Base-by-base conservation (phyloP, 2,113 vertebrate genomes). In the Rhinolophus ferrumequinum region DNA sequence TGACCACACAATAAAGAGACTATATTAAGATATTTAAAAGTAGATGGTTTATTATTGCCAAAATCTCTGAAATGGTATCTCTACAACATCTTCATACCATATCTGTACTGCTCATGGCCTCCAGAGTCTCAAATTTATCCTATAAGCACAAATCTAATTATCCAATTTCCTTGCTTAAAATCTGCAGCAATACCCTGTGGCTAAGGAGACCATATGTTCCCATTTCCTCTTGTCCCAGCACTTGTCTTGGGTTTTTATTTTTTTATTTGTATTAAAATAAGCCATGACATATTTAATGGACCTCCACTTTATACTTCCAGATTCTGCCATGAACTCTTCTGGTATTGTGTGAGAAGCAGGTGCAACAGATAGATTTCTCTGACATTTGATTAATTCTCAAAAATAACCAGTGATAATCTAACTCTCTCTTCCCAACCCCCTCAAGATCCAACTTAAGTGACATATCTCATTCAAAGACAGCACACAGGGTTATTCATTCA, bases 311-410 rank as follows among this genome's bases (percentile, higher is more conserved):
- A 33, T 52, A 41, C 22, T 58, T 69, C 44, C 44, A 92, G 52
- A 26, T 82, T 73, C 72, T 79, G n/a, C 30, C 56, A 26, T 21
- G 47, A 24, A 86, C 26, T 92, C 13, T 70, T 56, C 44, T 52
- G 28, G 28, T 21, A 30, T 41, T 22, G 10, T 47, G 41, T 84
- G 67, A 70, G 66, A 95, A 85, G 16, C 21, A 41, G 6, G 26
- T 52, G 28, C 38, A 69, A 70, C 44, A 47, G 86, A 67, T 30
- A 90, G 19, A 85, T 64, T 69, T 75, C 79, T 85, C 38, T 90
- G 73, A 82, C 28, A 54, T 81, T 70, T 88, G 60, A 85, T 89
- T 90, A 86, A 44, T 83, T 77, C 22, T 93, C 56, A 88, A 93
- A 77, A 44, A 47, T 62, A 79, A 66, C 38, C 15, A 92, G 15